A percentile compares a stretch with the other conserved stretches of the same genome.
Conservation (phyloP, 2,113 vertebrate species). For the Ctenodactylus gundi region DNA sequence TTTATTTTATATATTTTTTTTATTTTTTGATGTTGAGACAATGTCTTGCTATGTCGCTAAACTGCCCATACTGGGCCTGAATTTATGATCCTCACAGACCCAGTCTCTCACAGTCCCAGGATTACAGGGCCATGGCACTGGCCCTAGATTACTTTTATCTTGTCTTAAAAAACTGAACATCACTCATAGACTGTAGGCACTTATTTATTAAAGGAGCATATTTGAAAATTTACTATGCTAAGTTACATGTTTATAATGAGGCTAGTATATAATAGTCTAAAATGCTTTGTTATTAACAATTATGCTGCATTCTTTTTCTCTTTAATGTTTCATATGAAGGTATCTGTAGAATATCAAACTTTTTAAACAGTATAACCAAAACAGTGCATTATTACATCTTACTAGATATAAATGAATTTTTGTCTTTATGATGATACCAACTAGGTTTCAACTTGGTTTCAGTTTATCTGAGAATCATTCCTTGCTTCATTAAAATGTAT, state of each 20-base stretch:
- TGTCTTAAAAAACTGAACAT: neutral
- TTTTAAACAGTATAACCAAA: neutral
- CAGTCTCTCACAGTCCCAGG: too few species aligned
- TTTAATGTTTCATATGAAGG: neutral
- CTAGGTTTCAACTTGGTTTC: neutral
- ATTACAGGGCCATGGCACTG: too few species aligned
- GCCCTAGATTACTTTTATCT: too few species aligned
- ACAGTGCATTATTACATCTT: neutral
- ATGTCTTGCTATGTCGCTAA: too few species aligned
- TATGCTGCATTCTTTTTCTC: slow-evolving; percentile 13
- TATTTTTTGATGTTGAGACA: too few species aligned
- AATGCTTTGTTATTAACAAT: neutral
- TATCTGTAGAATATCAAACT: slow-evolving; percentile 12
- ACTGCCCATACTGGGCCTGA: too few species aligned
- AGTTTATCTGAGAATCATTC: slow-evolving; percentile 3
- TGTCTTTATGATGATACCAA: neutral
- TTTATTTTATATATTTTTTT: too few species aligned
- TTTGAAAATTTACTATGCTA: slow-evolving; percentile 12
- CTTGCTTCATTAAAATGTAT: slow-evolving; percentile 20
- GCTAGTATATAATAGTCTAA: neutral
- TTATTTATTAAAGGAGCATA: neutral
- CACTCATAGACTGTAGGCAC: neutral
- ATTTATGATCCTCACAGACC: too few species aligned
- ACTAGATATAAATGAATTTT: neutral
- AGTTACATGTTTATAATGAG: slow-evolving; percentile 15